Evolutionary conservation across 2,113 vertebrate genomes (phyloP).

Genomic region (Coptodon bakossiorum): DNA sequence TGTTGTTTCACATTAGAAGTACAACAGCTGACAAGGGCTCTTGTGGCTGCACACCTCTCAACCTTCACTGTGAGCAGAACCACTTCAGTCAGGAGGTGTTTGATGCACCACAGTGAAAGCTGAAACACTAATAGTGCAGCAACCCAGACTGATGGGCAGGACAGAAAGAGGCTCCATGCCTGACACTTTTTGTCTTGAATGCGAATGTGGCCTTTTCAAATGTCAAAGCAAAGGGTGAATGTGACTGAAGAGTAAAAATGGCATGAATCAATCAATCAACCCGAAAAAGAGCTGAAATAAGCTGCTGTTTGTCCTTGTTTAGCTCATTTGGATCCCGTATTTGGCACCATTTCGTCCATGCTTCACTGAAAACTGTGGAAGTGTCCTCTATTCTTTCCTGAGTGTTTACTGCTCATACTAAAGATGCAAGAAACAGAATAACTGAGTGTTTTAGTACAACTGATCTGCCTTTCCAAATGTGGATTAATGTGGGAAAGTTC

Average conservation of each 20-base stretch:
- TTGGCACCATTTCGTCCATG: not conserved
- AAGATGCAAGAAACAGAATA: not conserved
- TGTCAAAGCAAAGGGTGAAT: not conserved
- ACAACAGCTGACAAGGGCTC: not conserved
- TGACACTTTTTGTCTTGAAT: not conserved
- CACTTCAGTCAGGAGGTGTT: not conserved
- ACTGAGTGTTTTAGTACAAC: not conserved
- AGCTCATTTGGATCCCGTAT: not conserved
- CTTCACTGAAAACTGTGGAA: not conserved
- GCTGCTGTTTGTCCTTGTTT: not conserved
- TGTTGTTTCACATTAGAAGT: not conserved
- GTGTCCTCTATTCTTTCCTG: not conserved
- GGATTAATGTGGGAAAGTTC: not conserved
- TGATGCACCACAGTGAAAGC: not conserved
- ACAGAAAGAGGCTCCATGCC: not conserved
- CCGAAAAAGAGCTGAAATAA: not conserved
- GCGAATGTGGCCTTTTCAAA: constrained; percentile 5
- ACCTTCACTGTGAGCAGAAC: constrained; percentile 9
- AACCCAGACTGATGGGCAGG: not conserved
- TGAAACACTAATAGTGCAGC: not conserved
- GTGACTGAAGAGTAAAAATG: not conserved
- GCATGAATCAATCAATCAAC: not conserved
- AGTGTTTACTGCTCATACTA: not conserved
- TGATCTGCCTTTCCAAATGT: not conserved
- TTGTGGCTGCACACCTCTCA: not conserved